A percentile compares a stretch with the other conserved stretches of the same genome.
Conservation (phyloP, 1,140 invertebrate genomes). For the Theocolax elegans region DNA sequence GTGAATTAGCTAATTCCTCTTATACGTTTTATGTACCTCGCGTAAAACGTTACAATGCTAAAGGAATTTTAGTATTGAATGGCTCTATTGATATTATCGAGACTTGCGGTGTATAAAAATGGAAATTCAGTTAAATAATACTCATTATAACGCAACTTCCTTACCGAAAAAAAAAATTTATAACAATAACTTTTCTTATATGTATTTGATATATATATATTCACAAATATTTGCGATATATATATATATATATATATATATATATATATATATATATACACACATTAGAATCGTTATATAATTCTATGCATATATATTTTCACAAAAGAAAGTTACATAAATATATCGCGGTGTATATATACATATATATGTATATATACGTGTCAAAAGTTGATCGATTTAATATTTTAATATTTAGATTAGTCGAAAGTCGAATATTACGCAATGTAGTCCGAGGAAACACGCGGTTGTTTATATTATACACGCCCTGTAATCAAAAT, state of each 20-base stretch:
- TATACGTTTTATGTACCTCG: too few species aligned
- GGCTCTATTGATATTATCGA: too few species aligned
- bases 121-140: conserved; percentile 16
- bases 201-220: background rate
- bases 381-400: conserved; percentile 18
- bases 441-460: too few species aligned
- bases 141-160: conserved; percentile 6
- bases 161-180: background rate
- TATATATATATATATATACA: too few species aligned
- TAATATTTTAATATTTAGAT: conserved; percentile 29
- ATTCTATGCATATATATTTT: too few species aligned
- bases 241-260: background rate
- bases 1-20: too few species aligned
- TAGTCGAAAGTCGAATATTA: conserved; percentile 29
- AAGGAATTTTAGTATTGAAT: too few species aligned
- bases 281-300: too few species aligned
- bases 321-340: background rate
- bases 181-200: background rate
- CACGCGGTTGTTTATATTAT: too few species aligned
- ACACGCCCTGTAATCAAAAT: background rate
- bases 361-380: background rate
- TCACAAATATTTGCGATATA: background rate
- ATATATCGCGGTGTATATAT: conserved; percentile 20
- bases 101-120: background rate
- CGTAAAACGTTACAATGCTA: too few species aligned